A percentile compares a stretch with the other conserved stretches of the same genome.
Conservation (phyloP, 2,888 invertebrate genomes). For the Zeuzera pyrina region DNA sequence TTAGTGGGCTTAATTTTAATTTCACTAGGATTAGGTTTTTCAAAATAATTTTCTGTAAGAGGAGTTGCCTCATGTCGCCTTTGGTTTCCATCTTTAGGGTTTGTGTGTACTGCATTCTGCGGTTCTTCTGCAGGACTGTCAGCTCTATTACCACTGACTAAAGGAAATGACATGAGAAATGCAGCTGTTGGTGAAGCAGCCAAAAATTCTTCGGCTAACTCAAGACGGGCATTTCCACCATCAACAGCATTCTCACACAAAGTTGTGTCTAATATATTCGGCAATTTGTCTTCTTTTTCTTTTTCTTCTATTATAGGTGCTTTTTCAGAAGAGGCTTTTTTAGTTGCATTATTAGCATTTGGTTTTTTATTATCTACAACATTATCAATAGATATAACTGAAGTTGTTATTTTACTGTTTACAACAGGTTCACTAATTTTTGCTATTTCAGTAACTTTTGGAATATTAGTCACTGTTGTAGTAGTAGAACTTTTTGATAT, state of each 20-base stretch:
- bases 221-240: conserved; percentile 71
- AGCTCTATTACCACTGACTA: conserved; percentile 75
- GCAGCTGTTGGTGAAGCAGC: conserved; percentile 82
- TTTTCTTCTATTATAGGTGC: conserved; percentile 27
- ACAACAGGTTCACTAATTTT: neutral
- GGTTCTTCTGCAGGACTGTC: conserved; percentile 62
- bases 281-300: conserved; percentile 49
- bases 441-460: neutral
- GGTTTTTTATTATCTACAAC: conserved; percentile 9
- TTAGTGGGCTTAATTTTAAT: conserved; percentile 26
- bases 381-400: neutral
- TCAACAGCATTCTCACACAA: conserved; percentile 57
- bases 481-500: conserved; percentile 1
- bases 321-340: conserved; percentile 17
- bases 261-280: conserved; percentile 48
- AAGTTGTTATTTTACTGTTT: neutral
- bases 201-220: conserved; percentile 67
- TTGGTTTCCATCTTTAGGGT: conserved; percentile 24
- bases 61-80: conserved; percentile 27
- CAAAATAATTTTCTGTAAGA: conserved; percentile 31
- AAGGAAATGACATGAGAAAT: conserved; percentile 81
- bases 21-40: conserved; percentile 29
- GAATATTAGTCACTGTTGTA: neutral
- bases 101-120: conserved; percentile 24
- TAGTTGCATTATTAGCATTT: conserved; percentile 10